Evolutionary conservation across 2,113 vertebrate genomes (phyloP).

Genomic region (Suncus etruscus): DNA sequence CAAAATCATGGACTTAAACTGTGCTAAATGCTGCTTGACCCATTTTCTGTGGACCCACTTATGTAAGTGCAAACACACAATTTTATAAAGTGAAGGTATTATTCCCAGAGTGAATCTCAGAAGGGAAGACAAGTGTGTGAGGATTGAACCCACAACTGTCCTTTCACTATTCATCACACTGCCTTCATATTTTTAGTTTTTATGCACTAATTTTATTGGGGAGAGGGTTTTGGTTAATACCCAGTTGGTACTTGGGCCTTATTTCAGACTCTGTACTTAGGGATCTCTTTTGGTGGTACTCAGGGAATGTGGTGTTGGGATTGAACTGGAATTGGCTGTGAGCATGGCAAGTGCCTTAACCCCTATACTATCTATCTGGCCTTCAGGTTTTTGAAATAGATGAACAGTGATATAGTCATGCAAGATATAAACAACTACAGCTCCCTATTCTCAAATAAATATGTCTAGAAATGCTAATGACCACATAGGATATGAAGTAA

Average conservation of each 20-base stretch:
- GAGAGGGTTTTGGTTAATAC: too few species aligned
- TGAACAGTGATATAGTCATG: too few species aligned
- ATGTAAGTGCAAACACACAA: slow-evolving; percentile 33
- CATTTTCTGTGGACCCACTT: background rate
- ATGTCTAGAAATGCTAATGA: slow-evolving; percentile 4
- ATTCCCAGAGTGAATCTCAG: background rate
- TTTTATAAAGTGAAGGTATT: background rate
- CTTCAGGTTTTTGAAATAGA: too few species aligned
- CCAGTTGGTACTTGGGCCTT: too few species aligned
- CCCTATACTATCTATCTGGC: too few species aligned
- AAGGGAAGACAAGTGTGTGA: background rate
- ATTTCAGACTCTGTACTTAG: too few species aligned
- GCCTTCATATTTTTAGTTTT: background rate
- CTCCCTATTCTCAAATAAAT: background rate
- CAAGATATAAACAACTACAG: background rate
- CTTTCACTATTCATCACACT: background rate
- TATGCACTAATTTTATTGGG: too few species aligned
- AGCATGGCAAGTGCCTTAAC: too few species aligned
- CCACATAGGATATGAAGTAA: slow-evolving; percentile 1
- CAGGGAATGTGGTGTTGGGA: background rate
- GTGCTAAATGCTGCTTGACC: background rate
- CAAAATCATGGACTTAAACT: background rate
- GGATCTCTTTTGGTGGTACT: too few species aligned
- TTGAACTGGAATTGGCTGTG: too few species aligned
- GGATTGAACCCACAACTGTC: background rate